phyloP scores from a whole-genome alignment of 2,797 vertebrate species.

The Spondyliosoma cantharus region DNA sequence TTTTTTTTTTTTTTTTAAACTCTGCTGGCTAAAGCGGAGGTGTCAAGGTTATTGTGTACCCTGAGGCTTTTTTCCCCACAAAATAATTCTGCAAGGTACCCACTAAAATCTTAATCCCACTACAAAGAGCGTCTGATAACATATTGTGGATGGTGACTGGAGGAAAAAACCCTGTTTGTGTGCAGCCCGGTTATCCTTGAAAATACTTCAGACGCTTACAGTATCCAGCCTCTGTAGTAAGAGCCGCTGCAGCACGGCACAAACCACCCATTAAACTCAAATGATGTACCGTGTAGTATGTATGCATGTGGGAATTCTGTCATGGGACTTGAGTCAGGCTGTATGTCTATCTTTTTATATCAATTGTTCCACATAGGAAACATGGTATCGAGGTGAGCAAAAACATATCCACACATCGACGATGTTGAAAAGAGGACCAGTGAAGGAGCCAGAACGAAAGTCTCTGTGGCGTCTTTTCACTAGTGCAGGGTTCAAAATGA shows the following conservation, averaged over 20 bases:
- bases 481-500: too few relatives aligned
- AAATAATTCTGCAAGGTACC: slow-evolving; percentile 33
- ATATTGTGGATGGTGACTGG: slow-evolving; percentile 23
- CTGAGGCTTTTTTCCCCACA: slow-evolving; percentile 8
- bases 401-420: too few relatives aligned
- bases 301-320: not conserved
- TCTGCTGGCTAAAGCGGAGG: slow-evolving; percentile 4
- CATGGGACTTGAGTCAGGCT: not conserved
- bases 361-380: not conserved
- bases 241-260: slow-evolving; percentile 18
- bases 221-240: not conserved
- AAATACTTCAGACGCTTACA: slow-evolving; percentile 14
- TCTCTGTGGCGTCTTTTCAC: too few relatives aligned
- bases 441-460: too few relatives aligned
- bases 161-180: slow-evolving; percentile 15
- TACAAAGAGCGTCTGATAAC: slow-evolving; percentile 22
- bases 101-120: slow-evolving; percentile 43
- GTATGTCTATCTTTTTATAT: not conserved
- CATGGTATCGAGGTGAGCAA: not conserved
- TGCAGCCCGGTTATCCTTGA: slow-evolving; percentile 42
- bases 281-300: not conserved
- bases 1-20: slow-evolving; percentile 2
- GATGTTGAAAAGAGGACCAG: too few relatives aligned
- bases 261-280: slow-evolving; percentile 1
- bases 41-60: slow-evolving; percentile 17